phyloP scores from a whole-genome alignment of 2,797 vertebrate species.

The Falco rusticolus region DNA sequence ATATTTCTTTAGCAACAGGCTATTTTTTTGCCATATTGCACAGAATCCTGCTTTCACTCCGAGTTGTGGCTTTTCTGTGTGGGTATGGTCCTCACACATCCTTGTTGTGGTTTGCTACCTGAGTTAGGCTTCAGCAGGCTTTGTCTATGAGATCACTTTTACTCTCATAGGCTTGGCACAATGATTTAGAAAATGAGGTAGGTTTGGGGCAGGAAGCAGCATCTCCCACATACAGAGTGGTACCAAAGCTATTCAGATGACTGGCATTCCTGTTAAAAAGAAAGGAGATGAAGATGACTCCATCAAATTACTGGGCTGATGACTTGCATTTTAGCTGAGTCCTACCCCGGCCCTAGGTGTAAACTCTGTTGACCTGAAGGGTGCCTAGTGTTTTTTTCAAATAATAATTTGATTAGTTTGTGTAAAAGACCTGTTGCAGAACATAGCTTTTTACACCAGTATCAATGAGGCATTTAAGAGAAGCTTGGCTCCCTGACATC shows the following conservation, averaged over 20 bases:
- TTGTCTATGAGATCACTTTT: background rate
- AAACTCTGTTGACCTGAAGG: background rate
- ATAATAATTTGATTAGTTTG: background rate
- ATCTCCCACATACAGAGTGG: background rate
- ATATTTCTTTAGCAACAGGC: background rate
- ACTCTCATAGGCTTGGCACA: background rate
- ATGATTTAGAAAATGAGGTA: background rate
- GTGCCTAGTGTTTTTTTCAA: background rate
- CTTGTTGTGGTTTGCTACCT: background rate
- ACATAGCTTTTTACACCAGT: background rate
- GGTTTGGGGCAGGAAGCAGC: slow-evolving; percentile 5
- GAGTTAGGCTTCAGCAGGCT: background rate
- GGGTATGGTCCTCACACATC: background rate
- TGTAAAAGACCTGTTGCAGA: background rate
- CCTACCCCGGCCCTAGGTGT: background rate
- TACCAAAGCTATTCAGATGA: background rate
- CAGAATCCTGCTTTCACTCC: background rate
- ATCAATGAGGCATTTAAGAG: background rate
- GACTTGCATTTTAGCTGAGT: background rate
- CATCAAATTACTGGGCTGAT: background rate
- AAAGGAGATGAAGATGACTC: background rate
- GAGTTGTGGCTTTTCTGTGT: background rate
- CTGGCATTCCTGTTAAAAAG: background rate
- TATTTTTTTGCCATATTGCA: background rate
- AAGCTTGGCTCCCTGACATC: background rate